Percentiles rank a stretch among this genome's conserved stretches.
phyloP scores from a whole-genome alignment of 2,888 invertebrate genomes.

The Frankliniella intonsa region DNA sequence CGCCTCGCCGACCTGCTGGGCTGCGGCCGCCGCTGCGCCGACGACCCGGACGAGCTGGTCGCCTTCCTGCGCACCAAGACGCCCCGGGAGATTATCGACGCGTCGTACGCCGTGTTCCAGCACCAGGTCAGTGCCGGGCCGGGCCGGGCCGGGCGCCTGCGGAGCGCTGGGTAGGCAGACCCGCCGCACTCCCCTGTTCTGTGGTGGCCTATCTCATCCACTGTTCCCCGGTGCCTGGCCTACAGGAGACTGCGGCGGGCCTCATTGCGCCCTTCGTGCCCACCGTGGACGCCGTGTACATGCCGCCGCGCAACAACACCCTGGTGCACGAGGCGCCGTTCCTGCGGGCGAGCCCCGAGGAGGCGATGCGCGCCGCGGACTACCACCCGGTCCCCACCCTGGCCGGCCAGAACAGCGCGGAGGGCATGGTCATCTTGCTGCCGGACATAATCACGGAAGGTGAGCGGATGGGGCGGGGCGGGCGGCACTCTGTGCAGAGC shows the following conservation, averaged over 20 bases:
- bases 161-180: no score
- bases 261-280: not conserved
- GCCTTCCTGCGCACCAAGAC: conserved; percentile 18
- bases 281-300: not conserved
- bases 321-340: not conserved
- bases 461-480: not conserved
- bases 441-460: conserved; percentile 6
- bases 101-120: not conserved
- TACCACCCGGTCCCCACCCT: not conserved
- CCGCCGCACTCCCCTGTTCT: no score
- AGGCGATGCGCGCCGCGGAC: not conserved
- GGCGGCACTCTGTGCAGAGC: no score
- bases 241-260: not conserved
- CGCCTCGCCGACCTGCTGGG: conserved; percentile 2
- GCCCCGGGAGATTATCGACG: not conserved
- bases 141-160: not conserved
- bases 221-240: not conserved
- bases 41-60: not conserved
- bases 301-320: not conserved
- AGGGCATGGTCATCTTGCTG: not conserved
- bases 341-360: not conserved
- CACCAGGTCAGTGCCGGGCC: not conserved
- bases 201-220: not conserved
- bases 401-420: not conserved
- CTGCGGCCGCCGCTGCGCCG: not conserved